Base-by-base conservation (phyloP, 2,113 vertebrate genomes). In the Balaeniceps rex region DNA sequence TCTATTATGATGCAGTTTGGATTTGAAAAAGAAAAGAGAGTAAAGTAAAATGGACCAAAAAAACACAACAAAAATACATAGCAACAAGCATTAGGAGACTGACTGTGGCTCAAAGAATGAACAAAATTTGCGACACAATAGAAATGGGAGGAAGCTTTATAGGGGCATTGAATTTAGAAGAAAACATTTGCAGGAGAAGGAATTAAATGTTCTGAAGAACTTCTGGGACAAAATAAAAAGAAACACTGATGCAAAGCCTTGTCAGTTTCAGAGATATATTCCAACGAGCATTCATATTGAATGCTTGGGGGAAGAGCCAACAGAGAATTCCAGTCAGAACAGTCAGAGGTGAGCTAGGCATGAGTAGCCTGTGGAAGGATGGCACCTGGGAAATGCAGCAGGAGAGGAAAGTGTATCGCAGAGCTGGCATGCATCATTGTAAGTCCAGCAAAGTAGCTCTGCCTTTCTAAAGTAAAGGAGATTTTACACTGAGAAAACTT, bases 1-100 rank as follows among this genome's bases (percentile, higher is more conserved):
- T 89, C 80, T 91, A 93, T 95, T 97, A 91, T 93, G 95, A 81
- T 90, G 70, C 58, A 61, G 66, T 91, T 66, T 88, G 47, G 61
- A 83, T 79, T 65, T 72, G 40, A 82, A 90, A 95, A 82, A 58
- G 58, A 57, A 80, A 83, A 77, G 40, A 79, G 21, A 78, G 38
- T 29, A 84, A 84, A 86, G 51, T 24, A 87, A 91, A 95, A 92
- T 36, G 12, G 51, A 26, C 51, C 54, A 70, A 83, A 91, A 87
- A 13, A 6, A 1, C n/a, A 60, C 54, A 87, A 72, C 31, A 93
- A 87, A 87, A 87, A 85, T 69, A 49, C 52, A 31, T n/a, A 84
- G 64, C 2, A 8, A 84, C 52, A 87, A 91, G 44, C 65, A 76
- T 49, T 84, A n/a, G 33, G 51, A 88, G 55, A 44, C n/a, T 83